Evolutionary conservation across 2,113 vertebrate genomes (phyloP).

Genomic region (Vulpes ferrilata): DNA sequence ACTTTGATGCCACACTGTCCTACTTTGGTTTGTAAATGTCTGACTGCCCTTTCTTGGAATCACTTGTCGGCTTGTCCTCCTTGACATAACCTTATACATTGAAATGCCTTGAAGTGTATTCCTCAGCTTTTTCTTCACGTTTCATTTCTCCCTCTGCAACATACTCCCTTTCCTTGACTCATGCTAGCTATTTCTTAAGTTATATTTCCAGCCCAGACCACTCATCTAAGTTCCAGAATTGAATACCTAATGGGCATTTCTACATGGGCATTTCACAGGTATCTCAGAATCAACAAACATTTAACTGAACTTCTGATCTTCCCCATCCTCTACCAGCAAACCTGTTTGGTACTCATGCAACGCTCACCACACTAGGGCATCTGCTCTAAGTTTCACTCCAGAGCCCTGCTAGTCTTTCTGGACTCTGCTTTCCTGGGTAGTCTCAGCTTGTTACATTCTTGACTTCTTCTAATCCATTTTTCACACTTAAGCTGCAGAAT

Average conservation of each 20-base stretch:
- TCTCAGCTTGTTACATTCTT: background rate
- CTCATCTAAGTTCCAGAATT: too few relatives aligned
- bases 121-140: background rate
- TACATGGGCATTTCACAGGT: too few relatives aligned
- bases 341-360: background rate
- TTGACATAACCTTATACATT: background rate
- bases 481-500: background rate
- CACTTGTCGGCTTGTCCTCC: background rate
- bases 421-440: background rate
- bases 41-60: background rate
- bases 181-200: background rate
- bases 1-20: background rate
- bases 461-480: background rate
- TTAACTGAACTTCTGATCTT: background rate
- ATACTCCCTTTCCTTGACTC: background rate
- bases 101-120: background rate
- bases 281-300: background rate
- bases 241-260: too few relatives aligned
- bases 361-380: background rate
- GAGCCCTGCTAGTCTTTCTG: background rate
- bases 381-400: background rate
- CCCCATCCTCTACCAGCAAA: background rate
- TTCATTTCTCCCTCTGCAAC: background rate
- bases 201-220: too few relatives aligned
- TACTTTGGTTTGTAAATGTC: background rate